Base-by-base conservation (phyloP, 1,140 invertebrate species). In the Drosophila miranda region DNA sequence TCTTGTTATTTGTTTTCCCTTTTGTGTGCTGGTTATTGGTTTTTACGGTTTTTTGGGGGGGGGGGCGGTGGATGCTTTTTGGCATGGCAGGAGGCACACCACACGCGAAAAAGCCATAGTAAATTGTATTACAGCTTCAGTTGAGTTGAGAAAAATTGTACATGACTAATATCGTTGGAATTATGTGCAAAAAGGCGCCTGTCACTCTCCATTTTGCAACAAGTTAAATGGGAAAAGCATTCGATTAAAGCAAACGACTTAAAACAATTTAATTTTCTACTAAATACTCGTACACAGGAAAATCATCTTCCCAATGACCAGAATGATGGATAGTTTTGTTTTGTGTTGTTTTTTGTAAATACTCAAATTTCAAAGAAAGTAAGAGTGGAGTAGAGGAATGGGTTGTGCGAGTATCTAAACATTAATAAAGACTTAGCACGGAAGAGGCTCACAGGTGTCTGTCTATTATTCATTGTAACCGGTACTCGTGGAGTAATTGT, bases 141-240 rank as follows among this genome's bases (percentile, higher is more conserved):
- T 13, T 13, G 34, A 13, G 34, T 81, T 81, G 77, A 78, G 68
- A 67, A 62, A 77, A 77, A 84, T 84, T 81, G 79, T 56, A 84
- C 81, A 84, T 78, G 81, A 86, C 81, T 84, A 84, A 84, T 84
- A 84, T 67, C 81, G 68, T 46, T 57, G 62, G 11, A 52, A 74
- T 67, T 69, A 64, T 50, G 60, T 74, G 34, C 34, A 38, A 13
- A 13, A 52, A 74, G 59, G 67, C 62, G 52, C 59, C 62, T 72
- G 61, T 63, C 68, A 62, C 51, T 74, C 11, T 78, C 53, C 43
- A 34, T 26, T 43, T 67, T 34, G 6, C 23, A 50, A 51, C 46
- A 54, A 64, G 79, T 56, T 48, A 68, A 83, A 75, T 62, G 71
- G 57, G 21, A 38, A 38, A 38, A 26, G 48, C 46, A 14, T 34